Base-by-base conservation (phyloP, 2,888 invertebrate species). In the Neuroscelio doddi region DNA sequence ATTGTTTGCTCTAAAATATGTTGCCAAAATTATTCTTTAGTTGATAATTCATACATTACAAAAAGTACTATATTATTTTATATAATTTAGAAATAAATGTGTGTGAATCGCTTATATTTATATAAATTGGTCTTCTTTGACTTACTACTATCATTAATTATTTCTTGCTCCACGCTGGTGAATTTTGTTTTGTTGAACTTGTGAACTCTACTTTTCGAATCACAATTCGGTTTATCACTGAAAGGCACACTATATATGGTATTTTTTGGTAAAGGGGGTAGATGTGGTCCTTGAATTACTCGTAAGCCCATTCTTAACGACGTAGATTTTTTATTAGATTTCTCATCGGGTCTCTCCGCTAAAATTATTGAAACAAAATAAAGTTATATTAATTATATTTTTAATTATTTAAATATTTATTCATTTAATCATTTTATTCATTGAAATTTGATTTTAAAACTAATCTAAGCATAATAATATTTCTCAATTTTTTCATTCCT, bases 311-410 rank as follows among this genome's bases (percentile, higher is more conserved):
- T 94, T 58, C 92, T 89, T 12, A 95, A 93, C 49, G 70, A 66
- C 0, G 91, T 91, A 66, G 91, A 91, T 50, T 93, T 89, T 14
- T 93, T 88, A 57, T 93, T 92, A 36, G 93, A 88, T 83, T 93
- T 93, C 79, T 95, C 94, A 74, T 95, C 94, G 0, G 91, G 89
- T 70, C 91, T 88, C 67, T 94, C 93, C n/a, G 93, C 95, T 95
- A 84, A 21, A 64, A 52, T 9, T 2, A 39, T 21, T 14, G 15
- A 12, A 39, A 17, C 9, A 9, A 5, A 30, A 30, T 10, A 30
- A 30, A 9, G 2, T 10, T 2, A 9, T 9, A 30, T 3, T 9
- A 10, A 3, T 26, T 8, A 8, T 5, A 30, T 21, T 21, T 21
- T 21, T 21, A 2, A 21, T 5, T 5, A 34, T 12, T 34, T 34